Conservation (phyloP, 2,113 vertebrate genomes). For the Nipponia nippon region DNA sequence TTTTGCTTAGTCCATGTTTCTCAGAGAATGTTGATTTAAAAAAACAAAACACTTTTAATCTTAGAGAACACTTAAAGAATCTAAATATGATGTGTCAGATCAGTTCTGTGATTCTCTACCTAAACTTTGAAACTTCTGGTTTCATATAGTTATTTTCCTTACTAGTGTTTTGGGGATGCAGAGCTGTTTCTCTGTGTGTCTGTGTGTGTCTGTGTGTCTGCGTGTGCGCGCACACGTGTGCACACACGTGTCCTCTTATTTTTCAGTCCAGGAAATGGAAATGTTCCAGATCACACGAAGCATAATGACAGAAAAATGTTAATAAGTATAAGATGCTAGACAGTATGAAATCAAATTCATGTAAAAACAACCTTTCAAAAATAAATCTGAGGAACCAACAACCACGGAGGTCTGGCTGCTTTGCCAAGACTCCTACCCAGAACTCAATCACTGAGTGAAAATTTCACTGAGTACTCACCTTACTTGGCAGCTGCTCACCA, state of each 20-base stretch:
- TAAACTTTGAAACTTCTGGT: neutral
- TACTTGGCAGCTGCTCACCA: neutral
- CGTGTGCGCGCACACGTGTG: too few relatives aligned
- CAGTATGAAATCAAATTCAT: neutral
- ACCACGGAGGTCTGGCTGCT: neutral
- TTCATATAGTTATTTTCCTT: neutral
- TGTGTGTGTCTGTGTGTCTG: accelerated
- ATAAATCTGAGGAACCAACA: neutral
- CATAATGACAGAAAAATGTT: neutral
- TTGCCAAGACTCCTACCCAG: neutral
- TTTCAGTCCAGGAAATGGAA: neutral
- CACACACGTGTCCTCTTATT: neutral
- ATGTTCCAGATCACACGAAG: neutral
- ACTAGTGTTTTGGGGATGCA: neutral
- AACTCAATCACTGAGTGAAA: neutral
- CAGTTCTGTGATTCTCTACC: neutral
- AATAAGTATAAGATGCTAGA: neutral
- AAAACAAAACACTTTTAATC: neutral
- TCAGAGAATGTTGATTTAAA: neutral
- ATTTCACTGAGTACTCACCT: neutral
- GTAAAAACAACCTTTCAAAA: neutral
- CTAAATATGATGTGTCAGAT: neutral
- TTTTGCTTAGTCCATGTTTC: neutral
- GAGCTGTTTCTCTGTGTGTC: neutral
- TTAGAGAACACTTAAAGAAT: neutral